phyloP scores from a whole-genome alignment of 2,888 invertebrate genomes.

The Drosophila colorata region DNA sequence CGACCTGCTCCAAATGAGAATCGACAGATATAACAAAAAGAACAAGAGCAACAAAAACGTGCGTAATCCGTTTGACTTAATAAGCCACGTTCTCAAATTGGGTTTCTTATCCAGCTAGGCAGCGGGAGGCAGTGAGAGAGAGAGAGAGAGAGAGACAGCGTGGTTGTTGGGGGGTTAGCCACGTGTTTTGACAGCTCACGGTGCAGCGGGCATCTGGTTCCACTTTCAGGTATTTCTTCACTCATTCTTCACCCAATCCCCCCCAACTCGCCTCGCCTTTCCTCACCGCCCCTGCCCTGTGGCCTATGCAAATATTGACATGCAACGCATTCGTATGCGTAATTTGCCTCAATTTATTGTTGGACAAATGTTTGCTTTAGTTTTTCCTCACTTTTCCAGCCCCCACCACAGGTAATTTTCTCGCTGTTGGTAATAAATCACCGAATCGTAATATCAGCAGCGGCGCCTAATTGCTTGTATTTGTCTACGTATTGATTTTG shows the following conservation, averaged over 20 bases:
- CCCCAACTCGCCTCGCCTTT: neutral
- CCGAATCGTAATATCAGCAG: slow-evolving; percentile 26
- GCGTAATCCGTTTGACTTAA: slow-evolving; percentile 77
- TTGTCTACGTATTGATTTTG: slow-evolving; percentile 40
- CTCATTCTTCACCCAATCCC: neutral
- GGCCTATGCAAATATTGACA: slow-evolving; percentile 73
- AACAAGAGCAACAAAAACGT: slow-evolving; percentile 19
- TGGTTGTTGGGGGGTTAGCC: slow-evolving; percentile 16
- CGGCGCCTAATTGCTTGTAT: slow-evolving; percentile 54
- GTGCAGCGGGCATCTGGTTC: slow-evolving; percentile 8
- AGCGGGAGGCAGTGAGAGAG: neutral
- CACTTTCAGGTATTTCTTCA: slow-evolving; percentile 9
- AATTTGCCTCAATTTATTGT: slow-evolving; percentile 70
- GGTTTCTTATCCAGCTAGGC: slow-evolving; percentile 27
- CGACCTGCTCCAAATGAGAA: slow-evolving; percentile 49
- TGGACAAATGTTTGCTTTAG: slow-evolving; percentile 50
- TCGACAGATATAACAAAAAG: slow-evolving; percentile 21
- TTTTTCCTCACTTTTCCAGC: slow-evolving; percentile 12
- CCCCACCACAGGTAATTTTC: neutral
- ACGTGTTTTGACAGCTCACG: slow-evolving; percentile 36
- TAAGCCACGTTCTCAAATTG: slow-evolving; percentile 73
- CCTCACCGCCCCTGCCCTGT: neutral
- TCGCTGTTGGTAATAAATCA: slow-evolving; percentile 50
- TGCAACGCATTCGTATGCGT: slow-evolving; percentile 62
- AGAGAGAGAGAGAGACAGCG: neutral